Conservation (phyloP, 2,797 vertebrate genomes). For the Alfaro cultratus region DNA sequence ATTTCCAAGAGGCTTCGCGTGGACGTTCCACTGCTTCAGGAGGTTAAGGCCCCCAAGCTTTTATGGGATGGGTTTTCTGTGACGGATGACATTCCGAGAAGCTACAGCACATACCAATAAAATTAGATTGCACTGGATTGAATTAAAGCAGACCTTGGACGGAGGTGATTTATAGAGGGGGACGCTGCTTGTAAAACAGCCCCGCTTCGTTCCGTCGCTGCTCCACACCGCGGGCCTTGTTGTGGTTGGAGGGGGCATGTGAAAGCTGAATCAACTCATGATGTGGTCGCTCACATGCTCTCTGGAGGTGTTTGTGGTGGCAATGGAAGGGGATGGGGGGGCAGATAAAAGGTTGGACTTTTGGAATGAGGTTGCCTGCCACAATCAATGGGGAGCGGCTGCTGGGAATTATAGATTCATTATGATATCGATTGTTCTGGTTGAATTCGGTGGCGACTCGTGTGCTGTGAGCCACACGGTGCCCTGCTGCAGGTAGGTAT, state of each 20-base stretch:
- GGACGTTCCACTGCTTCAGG: constrained; percentile 41
- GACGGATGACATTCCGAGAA: constrained; percentile 75
- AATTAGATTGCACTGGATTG: constrained; percentile 73
- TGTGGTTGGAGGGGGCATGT: constrained; percentile 21
- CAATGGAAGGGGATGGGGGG: not conserved
- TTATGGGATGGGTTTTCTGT: constrained; percentile 67
- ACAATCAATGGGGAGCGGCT: constrained; percentile 50
- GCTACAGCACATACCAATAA: constrained; percentile 74
- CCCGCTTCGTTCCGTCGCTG: constrained; percentile 49
- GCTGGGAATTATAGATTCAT: constrained; percentile 59
- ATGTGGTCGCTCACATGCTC: constrained; percentile 8
- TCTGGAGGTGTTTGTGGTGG: not conserved
- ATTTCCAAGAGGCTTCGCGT: constrained; percentile 26
- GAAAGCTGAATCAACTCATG: constrained; percentile 22
- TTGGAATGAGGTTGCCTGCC: constrained; percentile 31
- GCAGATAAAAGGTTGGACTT: constrained; percentile 8
- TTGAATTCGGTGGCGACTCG: constrained; percentile 41
- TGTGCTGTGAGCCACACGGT: constrained; percentile 12
- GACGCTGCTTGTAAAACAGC: constrained; percentile 61
- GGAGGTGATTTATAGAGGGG: constrained; percentile 68
- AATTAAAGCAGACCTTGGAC: constrained; percentile 76
- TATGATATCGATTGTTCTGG: constrained; percentile 57
- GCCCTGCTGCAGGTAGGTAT: constrained; percentile 36
- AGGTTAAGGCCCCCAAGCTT: constrained; percentile 71
- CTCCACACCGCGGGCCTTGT: constrained; percentile 15